Percentiles rank a stretch among this genome's conserved stretches.
Evolutionary conservation across 2,113 vertebrate genomes (phyloP).

Genomic region (Australoheros scitulus): DNA sequence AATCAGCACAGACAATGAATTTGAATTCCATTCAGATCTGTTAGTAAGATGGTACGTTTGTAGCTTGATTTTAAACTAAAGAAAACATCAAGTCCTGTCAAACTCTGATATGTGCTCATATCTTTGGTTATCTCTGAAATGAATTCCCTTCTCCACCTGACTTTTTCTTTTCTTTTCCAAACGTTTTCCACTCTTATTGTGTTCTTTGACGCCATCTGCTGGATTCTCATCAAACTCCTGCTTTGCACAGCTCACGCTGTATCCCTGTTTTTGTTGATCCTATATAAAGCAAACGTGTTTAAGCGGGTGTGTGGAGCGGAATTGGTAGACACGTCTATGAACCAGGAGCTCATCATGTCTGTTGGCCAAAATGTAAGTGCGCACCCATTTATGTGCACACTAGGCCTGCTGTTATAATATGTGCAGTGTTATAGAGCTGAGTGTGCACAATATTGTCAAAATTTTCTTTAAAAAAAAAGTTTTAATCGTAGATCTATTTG

Average conservation of each 20-base stretch:
- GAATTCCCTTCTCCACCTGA: neutral
- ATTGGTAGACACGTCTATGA: neutral
- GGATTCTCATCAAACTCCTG: slow-evolving; percentile 68
- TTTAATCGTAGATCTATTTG: neutral
- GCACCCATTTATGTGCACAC: neutral
- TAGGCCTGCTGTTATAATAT: neutral
- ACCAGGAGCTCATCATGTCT: neutral
- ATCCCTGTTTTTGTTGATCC: slow-evolving; percentile 8
- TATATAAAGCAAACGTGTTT: neutral
- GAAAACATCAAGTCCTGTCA: neutral
- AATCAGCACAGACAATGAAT: slow-evolving; percentile 2
- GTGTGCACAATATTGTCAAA: neutral
- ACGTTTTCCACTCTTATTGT: slow-evolving; percentile 49
- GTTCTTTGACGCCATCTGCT: slow-evolving; percentile 87
- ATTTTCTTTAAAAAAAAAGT: no score
- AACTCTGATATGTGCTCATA: neutral
- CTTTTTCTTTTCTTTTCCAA: neutral
- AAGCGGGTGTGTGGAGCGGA: neutral
- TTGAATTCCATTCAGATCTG: neutral
- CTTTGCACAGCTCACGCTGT: neutral
- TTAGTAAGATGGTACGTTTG: neutral
- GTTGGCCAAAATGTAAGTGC: neutral
- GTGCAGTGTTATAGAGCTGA: neutral
- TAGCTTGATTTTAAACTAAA: neutral
- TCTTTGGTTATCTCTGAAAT: neutral